A percentile compares a stretch with the other conserved stretches of the same genome.
Conservation (phyloP, 2,888 invertebrate genomes). For the Heliconius erato region DNA sequence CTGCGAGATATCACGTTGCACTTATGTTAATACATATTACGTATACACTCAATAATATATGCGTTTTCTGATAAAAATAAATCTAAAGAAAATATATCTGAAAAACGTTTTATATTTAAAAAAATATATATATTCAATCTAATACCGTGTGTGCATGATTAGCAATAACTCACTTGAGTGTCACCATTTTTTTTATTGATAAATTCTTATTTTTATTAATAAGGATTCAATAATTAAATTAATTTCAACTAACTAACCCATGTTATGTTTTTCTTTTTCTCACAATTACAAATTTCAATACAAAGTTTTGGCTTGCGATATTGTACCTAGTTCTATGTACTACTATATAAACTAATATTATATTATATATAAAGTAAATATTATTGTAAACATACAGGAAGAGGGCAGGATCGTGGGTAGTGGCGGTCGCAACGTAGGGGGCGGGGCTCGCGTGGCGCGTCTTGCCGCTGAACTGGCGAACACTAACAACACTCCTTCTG, state of each 20-base stretch:
- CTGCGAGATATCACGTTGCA: conserved; percentile 2
- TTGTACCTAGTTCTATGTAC: background rate
- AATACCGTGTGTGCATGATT: conserved; percentile 36
- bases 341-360: background rate
- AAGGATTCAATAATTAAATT: background rate
- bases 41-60: background rate
- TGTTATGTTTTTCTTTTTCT: conserved; percentile 14
- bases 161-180: conserved; percentile 20
- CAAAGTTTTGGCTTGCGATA: background rate
- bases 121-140: background rate
- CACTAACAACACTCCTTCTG: conserved; percentile 70
- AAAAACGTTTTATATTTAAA: background rate
- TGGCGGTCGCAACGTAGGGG: conserved; percentile 66
- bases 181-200: background rate
- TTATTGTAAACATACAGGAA: conserved; percentile 67
- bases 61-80: conserved; percentile 5
- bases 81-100: background rate
- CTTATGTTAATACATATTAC: conserved; percentile 11
- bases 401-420: conserved; percentile 75
- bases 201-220: background rate
- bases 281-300: background rate
- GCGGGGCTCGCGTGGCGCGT: conserved; percentile 73
- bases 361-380: background rate
- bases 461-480: conserved; percentile 92
- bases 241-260: conserved; percentile 9